Percentiles rank a stretch among this genome's conserved stretches.
Conservation (phyloP, 2,888 invertebrate genomes). For the Iselma pallidipennis region DNA sequence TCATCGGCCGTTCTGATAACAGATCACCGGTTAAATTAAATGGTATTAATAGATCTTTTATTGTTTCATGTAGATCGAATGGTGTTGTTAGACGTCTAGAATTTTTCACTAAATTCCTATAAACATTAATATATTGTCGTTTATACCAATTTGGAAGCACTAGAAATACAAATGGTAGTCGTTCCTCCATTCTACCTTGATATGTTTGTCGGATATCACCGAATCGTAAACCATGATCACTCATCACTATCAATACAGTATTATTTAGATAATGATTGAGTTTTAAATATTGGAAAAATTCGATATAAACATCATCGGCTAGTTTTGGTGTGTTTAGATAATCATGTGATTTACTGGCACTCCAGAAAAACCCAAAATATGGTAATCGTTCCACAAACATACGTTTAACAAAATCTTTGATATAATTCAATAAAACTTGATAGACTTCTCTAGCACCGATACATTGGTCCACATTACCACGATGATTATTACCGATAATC, state of each 20-base stretch:
- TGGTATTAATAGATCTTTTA: conserved; percentile 66
- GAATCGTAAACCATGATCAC: conserved; percentile 91
- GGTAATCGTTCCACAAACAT: conserved; percentile 63
- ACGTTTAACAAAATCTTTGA: conserved; percentile 64
- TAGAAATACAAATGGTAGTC: conserved; percentile 79
- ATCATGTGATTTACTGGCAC: conserved; percentile 82
- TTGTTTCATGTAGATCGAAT: conserved; percentile 81
- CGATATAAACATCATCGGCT: conserved; percentile 69
- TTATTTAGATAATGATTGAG: conserved; percentile 63
- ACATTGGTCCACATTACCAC: conserved; percentile 70
- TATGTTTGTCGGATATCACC: conserved; percentile 81
- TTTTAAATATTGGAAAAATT: conserved; percentile 63
- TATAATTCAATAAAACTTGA: conserved; percentile 73
- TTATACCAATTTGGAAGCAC: conserved; percentile 74
- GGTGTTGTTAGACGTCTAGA: conserved; percentile 76
- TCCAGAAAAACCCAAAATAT: conserved; percentile 85
- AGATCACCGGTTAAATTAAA: conserved; percentile 27
- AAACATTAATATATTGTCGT: conserved; percentile 63
- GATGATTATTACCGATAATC: conserved; percentile 66
- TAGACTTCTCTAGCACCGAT: conserved; percentile 71
- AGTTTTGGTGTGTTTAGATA: conserved; percentile 76
- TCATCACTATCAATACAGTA: conserved; percentile 72
- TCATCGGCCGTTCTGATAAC: conserved; percentile 39
- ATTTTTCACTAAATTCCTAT: conserved; percentile 69
- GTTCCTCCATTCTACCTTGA: conserved; percentile 85